Conservation (phyloP, 1,140 invertebrate genomes). For the Zaprionus ghesquierei region DNA sequence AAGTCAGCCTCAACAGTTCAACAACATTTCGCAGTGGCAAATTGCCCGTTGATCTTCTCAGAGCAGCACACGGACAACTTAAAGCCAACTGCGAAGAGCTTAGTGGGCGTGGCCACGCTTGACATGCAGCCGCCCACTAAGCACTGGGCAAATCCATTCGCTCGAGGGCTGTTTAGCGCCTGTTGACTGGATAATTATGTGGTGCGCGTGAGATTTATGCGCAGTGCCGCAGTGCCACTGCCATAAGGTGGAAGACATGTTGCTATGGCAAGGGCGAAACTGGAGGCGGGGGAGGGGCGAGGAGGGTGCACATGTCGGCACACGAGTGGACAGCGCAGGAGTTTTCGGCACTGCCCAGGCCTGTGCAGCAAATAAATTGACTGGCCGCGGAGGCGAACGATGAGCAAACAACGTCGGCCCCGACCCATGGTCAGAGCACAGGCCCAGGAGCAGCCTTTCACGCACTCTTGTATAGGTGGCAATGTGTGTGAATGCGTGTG, state of each 20-base stretch:
- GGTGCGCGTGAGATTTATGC: slow-evolving; percentile 76
- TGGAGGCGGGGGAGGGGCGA: not conserved
- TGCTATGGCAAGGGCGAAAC: not conserved
- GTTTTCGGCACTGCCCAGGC: slow-evolving; percentile 18
- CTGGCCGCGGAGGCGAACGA: slow-evolving; percentile 53
- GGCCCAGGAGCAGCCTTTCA: slow-evolving; percentile 10
- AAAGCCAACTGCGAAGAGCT: not conserved
- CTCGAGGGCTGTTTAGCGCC: slow-evolving; percentile 64
- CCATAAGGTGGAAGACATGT: slow-evolving; percentile 67
- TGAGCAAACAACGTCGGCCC: slow-evolving; percentile 58
- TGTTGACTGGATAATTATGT: slow-evolving; percentile 81
- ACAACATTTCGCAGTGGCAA: not conserved
- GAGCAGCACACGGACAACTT: not conserved
- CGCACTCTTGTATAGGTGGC: slow-evolving; percentile 71
- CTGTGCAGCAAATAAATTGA: slow-evolving; percentile 79
- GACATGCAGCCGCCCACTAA: slow-evolving; percentile 7
- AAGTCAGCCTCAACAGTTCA: not conserved
- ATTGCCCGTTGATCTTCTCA: not conserved
- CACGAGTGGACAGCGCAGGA: not conserved
- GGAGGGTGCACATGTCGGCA: not conserved
- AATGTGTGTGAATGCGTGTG: slow-evolving; percentile 41
- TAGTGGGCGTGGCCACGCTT: slow-evolving; percentile 4
- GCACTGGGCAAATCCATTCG: slow-evolving; percentile 49
- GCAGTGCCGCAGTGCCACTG: slow-evolving; percentile 30
- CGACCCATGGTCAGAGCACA: too few species aligned